Base-by-base conservation (phyloP, 2,888 invertebrate species). In the Lasiommata megera region DNA sequence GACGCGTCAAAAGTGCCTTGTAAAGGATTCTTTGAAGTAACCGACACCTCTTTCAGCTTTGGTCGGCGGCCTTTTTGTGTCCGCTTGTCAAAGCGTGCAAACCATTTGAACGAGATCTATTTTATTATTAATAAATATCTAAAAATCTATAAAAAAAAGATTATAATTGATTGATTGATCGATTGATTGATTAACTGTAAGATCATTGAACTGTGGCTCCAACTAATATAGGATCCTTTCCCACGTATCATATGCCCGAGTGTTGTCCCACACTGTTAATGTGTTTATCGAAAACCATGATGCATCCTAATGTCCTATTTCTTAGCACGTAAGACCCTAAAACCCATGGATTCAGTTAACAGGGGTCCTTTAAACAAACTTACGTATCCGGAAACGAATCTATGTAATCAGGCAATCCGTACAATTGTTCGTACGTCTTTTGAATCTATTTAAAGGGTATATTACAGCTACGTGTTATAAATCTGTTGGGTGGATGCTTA, bases 161-260 rank as follows among this genome's bases (percentile, higher is more conserved):
- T n/a, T n/a, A n/a, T n/a, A n/a, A n/a, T n/a, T n/a, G n/a, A n/a
- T n/a, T n/a, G n/a, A n/a, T n/a, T n/a, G n/a, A n/a, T n/a, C n/a
- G n/a, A n/a, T n/a, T n/a, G n/a, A n/a, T n/a, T n/a, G n/a, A n/a
- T n/a, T n/a, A 44, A 28, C 44, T 44, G 44, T 44, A 46, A 11
- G 29, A 11, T 14, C 3, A 16, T 31, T 31, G 31, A 46, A 46
- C 46, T 29, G 31, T 16, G 46, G 11, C 6, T 28, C 46, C 1
- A 11, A 31, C 3, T 31, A 31, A 46, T 31, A 11, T 68, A 70
- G 67, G 73, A 71, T 72, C 73, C 44, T 51, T 61, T 80, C 75
- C 77, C 72, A 76, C 72, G 78, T 85, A 82, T 84, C 82, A 67
- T 69, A 74, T 51, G 36, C 37, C 41, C 38, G 51, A 58, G 43